Evolutionary conservation across 2,113 vertebrate species (phyloP).

Genomic region (Notarius quadriscutis): DNA sequence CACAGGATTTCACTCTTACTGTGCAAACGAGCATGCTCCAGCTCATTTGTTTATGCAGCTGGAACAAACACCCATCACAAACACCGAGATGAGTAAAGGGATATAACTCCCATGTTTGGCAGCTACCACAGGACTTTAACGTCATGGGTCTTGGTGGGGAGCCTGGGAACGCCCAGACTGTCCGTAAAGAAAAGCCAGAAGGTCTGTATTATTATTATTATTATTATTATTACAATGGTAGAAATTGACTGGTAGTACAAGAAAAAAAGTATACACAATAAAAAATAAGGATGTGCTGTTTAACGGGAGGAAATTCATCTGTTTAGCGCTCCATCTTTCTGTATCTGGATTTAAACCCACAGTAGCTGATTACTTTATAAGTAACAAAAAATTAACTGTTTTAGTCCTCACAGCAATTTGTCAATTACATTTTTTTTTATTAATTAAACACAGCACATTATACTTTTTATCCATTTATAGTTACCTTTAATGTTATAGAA

Average conservation of each 20-base stretch:
- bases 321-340: background rate
- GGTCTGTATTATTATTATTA: background rate
- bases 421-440: background rate
- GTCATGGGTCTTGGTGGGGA: background rate
- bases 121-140: background rate
- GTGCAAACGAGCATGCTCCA: background rate
- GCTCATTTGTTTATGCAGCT: conserved; percentile 7
- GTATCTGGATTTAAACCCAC: background rate
- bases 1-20: background rate
- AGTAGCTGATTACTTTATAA: background rate
- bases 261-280: background rate
- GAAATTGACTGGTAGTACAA: background rate
- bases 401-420: background rate
- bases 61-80: background rate
- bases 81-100: background rate
- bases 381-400: background rate
- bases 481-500: background rate
- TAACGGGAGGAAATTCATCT: background rate
- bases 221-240: background rate
- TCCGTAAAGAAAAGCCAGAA: background rate
- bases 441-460: background rate
- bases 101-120: background rate
- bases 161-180: background rate
- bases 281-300: background rate
- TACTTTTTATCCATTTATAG: background rate